A percentile compares a stretch with the other conserved stretches of the same genome.
These are phyloP conservation scores for Lasaia peninsularis DNA, from an alignment of 1,140 invertebrate species.

Conservation along the genomic window DNA sequence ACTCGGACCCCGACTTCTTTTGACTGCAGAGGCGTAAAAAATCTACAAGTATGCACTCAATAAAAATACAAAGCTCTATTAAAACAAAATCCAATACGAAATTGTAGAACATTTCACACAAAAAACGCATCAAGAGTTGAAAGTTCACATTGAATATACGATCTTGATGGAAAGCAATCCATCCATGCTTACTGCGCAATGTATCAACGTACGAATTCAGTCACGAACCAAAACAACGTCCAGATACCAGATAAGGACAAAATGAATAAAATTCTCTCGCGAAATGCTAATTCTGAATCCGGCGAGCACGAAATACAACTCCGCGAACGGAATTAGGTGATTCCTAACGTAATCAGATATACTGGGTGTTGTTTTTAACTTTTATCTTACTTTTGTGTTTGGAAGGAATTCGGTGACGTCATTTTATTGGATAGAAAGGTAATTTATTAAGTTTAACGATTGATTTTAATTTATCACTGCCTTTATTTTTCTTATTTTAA, in stretches of 20 bases:
- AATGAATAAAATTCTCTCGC: conserved; percentile 16
- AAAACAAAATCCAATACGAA: background rate
- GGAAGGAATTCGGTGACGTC: background rate
- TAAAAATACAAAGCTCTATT: background rate
- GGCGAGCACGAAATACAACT: conserved; percentile 17
- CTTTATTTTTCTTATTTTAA: too few species aligned
- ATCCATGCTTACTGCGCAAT: conserved; percentile 13
- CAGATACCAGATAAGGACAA: conserved; percentile 18
- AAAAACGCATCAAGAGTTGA: conserved; percentile 5
- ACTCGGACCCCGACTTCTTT: too few species aligned
- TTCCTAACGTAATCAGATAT: background rate
- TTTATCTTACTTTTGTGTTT: conserved; percentile 2
- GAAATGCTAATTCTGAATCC: conserved; percentile 21
- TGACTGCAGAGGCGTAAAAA: too few species aligned
- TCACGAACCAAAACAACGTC: conserved; percentile 21
- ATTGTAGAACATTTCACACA: background rate
- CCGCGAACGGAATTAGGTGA: conserved; percentile 7
- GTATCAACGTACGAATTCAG: conserved; percentile 19
- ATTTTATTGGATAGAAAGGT: background rate
- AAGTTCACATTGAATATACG: conserved; percentile 14
- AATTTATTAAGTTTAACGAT: background rate
- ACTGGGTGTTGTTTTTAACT: background rate
- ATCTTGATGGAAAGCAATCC: conserved; percentile 15
- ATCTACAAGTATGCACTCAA: too few species aligned
- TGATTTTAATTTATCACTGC: too few species aligned